Evolutionary conservation across 92 coral and sea anemone species (phyloP).

Genomic region (Plumapathes pennacea): DNA sequence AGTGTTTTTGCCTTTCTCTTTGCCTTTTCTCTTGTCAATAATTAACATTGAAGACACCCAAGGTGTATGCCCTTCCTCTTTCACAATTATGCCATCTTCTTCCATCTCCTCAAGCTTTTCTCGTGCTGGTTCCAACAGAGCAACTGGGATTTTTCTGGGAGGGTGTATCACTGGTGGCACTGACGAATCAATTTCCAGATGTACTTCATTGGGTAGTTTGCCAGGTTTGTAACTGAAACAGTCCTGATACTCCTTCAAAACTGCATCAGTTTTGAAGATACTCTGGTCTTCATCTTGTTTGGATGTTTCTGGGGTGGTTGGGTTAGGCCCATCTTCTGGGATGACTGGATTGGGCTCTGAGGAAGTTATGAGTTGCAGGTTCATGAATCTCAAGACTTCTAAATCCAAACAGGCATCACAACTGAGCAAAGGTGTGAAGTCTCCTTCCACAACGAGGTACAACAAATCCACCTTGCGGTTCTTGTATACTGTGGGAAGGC

Average conservation of each 20-base stretch:
- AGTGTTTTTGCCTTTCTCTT: conserved; percentile 14
- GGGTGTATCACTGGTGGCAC: conserved; percentile 16
- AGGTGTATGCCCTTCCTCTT: conserved; percentile 33
- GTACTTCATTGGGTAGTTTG: conserved; percentile 27
- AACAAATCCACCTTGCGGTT: conserved; percentile 30
- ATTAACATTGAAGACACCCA: conserved; percentile 43
- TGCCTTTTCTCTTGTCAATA: conserved; percentile 40
- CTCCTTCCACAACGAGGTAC: conserved; percentile 41
- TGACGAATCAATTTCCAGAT: conserved; percentile 25
- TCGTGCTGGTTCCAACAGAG: conserved; percentile 19
- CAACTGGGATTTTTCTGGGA: conserved; percentile 14
- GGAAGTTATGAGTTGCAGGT: conserved; percentile 17
- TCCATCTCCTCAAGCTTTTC: conserved; percentile 47
- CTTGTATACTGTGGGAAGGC: conserved; percentile 37
- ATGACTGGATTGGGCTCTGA: conserved; percentile 7
- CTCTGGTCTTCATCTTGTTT: neutral
- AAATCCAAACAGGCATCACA: conserved; percentile 64
- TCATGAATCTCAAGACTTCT: conserved; percentile 67
- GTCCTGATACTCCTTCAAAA: conserved; percentile 2
- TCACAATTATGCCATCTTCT: conserved; percentile 48
- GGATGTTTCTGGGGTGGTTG: conserved; percentile 12
- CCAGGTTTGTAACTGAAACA: conserved; percentile 48
- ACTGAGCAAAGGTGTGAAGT: conserved; percentile 55
- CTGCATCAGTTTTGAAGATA: conserved; percentile 34
- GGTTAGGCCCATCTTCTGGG: neutral